A percentile compares a stretch with the other conserved stretches of the same genome.
These are phyloP conservation scores for Epinotia ramella DNA, from an alignment of 2,888 invertebrate species.

Conservation along the genomic window DNA sequence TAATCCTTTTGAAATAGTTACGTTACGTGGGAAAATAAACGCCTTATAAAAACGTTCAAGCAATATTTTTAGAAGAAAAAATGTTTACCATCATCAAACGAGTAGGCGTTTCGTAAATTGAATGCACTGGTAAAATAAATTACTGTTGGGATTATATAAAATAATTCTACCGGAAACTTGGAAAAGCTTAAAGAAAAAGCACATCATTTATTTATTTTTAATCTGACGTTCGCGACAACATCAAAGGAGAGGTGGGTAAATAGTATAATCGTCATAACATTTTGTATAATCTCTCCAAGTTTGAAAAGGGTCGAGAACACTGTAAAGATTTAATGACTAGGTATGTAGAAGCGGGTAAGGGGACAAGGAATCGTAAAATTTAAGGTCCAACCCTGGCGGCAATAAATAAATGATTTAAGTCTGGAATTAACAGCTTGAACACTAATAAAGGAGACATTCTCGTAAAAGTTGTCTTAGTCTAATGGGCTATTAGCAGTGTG, in stretches of 20 bases:
- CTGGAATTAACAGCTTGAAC: constrained; percentile 31
- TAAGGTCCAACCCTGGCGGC: constrained; percentile 6
- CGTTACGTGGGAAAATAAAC: neutral
- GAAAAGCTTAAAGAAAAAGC: neutral
- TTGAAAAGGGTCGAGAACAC: constrained; percentile 28
- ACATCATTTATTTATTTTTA: constrained; percentile 15
- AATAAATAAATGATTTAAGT: constrained; percentile 36
- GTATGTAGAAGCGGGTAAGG: constrained; percentile 16
- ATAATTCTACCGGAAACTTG: neutral
- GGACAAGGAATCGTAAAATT: constrained; percentile 20
- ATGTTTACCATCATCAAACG: neutral
- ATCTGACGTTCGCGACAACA: neutral
- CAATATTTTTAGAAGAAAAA: neutral
- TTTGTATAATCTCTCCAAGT: neutral
- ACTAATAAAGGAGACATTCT: constrained; percentile 28
- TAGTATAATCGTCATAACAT: constrained; percentile 9
- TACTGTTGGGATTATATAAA: neutral
- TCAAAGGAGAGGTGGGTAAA: constrained; percentile 20
- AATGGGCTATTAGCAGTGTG: constrained; percentile 17
- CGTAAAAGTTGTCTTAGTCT: constrained; percentile 26
- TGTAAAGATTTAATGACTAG: constrained; percentile 32
- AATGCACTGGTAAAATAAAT: neutral
- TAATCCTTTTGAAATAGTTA: constrained; percentile 2
- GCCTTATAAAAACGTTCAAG: constrained; percentile 24
- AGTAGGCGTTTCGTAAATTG: constrained; percentile 2